A percentile compares a stretch with the other conserved stretches of the same genome.
phyloP scores from a whole-genome alignment of 1,140 invertebrate species.

The Drosophila saltans region DNA sequence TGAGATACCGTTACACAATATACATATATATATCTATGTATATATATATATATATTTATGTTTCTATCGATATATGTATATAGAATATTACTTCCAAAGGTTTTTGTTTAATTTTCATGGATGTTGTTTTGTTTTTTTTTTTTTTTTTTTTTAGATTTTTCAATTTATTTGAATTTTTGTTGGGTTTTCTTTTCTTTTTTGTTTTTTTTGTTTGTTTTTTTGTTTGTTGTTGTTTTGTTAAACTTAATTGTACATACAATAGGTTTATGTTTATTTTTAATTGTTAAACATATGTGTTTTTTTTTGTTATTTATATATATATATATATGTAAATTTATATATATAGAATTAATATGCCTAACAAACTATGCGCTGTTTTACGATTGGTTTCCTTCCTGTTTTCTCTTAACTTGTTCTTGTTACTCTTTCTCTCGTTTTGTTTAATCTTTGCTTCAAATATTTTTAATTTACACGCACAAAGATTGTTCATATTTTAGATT shows the following conservation, averaged over 20 bases:
- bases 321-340: slow-evolving; percentile 56
- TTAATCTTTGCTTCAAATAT: slow-evolving; percentile 29
- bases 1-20: slow-evolving; percentile 73
- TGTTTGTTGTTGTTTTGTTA: slow-evolving; percentile 35
- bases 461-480: slow-evolving; percentile 65
- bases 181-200: slow-evolving; percentile 31
- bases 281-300: slow-evolving; percentile 63
- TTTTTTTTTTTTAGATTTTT: slow-evolving; percentile 31
- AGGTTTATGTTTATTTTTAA: slow-evolving; percentile 45
- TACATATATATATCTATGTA: slow-evolving; percentile 33
- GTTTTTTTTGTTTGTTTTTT: slow-evolving; percentile 40
- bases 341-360: slow-evolving; percentile 68
- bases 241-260: slow-evolving; percentile 59
- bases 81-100: slow-evolving; percentile 20
- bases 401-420: slow-evolving; percentile 13
- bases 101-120: slow-evolving; percentile 16
- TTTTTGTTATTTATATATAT: slow-evolving; percentile 52
- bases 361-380: slow-evolving; percentile 69
- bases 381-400: slow-evolving; percentile 26
- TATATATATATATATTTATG: slow-evolving; percentile 21
- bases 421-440: slow-evolving; percentile 4
- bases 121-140: slow-evolving; percentile 11
- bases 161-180: slow-evolving; percentile 60
- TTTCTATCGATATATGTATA: slow-evolving; percentile 18
- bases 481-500: slow-evolving; percentile 29